A percentile compares a stretch with the other conserved stretches of the same genome.
Evolutionary conservation across 2,113 vertebrate species (phyloP).

Genomic region (Brienomyrus longianalis): DNA sequence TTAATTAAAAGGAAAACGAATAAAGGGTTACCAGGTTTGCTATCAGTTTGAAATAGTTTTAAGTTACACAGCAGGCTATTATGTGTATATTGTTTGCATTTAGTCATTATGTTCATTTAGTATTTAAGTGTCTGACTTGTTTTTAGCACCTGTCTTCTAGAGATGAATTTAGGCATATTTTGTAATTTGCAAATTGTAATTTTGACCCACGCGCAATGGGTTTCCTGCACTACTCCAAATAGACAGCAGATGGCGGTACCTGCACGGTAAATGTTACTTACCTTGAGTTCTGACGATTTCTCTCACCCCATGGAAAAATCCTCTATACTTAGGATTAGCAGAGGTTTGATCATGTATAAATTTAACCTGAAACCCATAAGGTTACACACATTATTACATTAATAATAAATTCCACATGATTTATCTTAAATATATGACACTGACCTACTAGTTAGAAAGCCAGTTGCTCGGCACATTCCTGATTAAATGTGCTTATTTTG

Average conservation of each 20-base stretch:
- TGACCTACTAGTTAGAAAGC: background rate
- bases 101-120: background rate
- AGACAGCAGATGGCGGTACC: constrained; percentile 11
- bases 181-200: background rate
- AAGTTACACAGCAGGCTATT: background rate
- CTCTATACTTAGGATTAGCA: constrained; percentile 81
- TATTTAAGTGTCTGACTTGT: background rate
- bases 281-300: constrained; percentile 82
- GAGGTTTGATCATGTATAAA: constrained; percentile 96
- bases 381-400: background rate
- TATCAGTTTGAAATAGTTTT: background rate
- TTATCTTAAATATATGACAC: background rate
- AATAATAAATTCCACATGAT: background rate
- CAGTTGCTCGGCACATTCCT: background rate
- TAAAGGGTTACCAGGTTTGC: too few relatives aligned
- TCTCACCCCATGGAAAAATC: constrained; percentile 88
- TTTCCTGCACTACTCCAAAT: background rate
- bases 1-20: too few relatives aligned
- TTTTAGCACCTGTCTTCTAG: background rate
- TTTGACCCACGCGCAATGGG: background rate
- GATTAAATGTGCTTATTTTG: background rate
- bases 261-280: constrained; percentile 36
- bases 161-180: background rate
- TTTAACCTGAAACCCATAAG: constrained; percentile 69
- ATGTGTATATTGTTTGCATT: background rate